A percentile compares a stretch with the other conserved stretches of the same genome.
phyloP scores from a whole-genome alignment of 2,888 invertebrate species.

The Zonitis immaculata region DNA sequence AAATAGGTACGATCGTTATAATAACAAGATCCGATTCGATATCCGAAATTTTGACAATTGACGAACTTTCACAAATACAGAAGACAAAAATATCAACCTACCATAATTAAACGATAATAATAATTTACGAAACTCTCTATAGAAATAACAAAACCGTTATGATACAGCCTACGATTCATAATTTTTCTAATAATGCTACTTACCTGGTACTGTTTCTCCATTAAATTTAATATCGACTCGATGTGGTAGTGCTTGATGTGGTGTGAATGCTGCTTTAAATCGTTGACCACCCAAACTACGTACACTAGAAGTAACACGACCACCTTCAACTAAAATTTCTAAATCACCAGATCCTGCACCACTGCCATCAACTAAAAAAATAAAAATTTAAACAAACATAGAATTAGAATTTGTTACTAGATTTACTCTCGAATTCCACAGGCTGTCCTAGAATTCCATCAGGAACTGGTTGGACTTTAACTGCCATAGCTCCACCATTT shows the following conservation, averaged over 20 bases:
- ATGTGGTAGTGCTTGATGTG: conserved; percentile 80
- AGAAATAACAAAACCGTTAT: too few relatives aligned
- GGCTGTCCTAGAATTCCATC: conserved; percentile 86
- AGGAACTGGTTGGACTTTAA: conserved; percentile 80
- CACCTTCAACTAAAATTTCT: conserved; percentile 92
- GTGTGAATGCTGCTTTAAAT: conserved; percentile 89
- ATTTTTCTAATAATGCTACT: conserved; percentile 51
- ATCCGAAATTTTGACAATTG: too few relatives aligned
- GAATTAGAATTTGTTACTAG: too few relatives aligned
- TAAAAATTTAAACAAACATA: too few relatives aligned
- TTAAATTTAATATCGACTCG: conserved; percentile 93
- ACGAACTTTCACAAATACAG: too few relatives aligned
- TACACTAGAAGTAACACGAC: conserved; percentile 91
- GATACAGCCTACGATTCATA: too few relatives aligned
- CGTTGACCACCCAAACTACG: conserved; percentile 83
- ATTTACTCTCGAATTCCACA: conserved; percentile 92
- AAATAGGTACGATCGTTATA: too few relatives aligned
- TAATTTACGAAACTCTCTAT: too few relatives aligned
- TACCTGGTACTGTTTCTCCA: conserved; percentile 83
- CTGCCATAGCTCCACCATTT: conserved; percentile 78
- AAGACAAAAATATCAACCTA: too few relatives aligned
- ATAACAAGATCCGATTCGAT: too few relatives aligned
- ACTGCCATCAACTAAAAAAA: conserved; percentile 80
- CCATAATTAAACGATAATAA: too few relatives aligned
- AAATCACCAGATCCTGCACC: conserved; percentile 95